These are phyloP conservation scores for Loxodonta africana DNA, from an alignment of 2,113 vertebrate genomes.

Conservation along the genomic window DNA sequence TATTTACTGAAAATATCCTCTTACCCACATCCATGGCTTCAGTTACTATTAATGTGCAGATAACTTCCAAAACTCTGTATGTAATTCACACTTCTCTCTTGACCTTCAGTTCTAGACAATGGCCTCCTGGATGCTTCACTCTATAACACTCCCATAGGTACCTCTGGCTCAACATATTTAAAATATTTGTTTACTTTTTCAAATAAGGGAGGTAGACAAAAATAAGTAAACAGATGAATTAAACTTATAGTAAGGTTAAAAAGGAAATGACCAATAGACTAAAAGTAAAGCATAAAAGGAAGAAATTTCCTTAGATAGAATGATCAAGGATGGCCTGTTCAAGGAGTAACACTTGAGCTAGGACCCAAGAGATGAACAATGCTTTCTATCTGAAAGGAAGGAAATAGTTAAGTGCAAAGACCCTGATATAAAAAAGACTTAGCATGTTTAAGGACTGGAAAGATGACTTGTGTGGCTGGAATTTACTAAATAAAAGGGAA, in stretches of 20 bases:
- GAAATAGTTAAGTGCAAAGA: background rate
- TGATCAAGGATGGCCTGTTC: background rate
- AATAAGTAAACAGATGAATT: slow-evolving; percentile 10
- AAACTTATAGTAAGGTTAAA: slow-evolving; percentile 15
- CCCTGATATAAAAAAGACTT: background rate
- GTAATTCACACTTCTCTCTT: background rate
- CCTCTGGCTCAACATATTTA: background rate
- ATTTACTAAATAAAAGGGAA: background rate
- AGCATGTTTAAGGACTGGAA: background rate
- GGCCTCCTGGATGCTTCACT: background rate
- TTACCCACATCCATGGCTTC: slow-evolving; percentile 19
- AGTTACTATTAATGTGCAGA: background rate
- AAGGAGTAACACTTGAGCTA: slow-evolving; percentile 1
- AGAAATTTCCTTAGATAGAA: slow-evolving; percentile 20
- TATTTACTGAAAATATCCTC: slow-evolving; percentile 12
- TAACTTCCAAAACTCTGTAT: slow-evolving; percentile 31
- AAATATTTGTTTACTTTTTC: slow-evolving; percentile 9
- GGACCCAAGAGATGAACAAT: background rate
- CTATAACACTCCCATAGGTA: background rate
- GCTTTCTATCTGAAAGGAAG: background rate
- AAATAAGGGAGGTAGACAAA: background rate
- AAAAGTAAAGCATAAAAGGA: slow-evolving; percentile 28
- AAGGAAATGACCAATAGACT: slow-evolving; percentile 35
- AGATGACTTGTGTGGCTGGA: background rate
- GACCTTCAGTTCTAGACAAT: slow-evolving; percentile 11